Conservation (phyloP, 2,888 invertebrate species). For the Plagodis dolabraria region DNA sequence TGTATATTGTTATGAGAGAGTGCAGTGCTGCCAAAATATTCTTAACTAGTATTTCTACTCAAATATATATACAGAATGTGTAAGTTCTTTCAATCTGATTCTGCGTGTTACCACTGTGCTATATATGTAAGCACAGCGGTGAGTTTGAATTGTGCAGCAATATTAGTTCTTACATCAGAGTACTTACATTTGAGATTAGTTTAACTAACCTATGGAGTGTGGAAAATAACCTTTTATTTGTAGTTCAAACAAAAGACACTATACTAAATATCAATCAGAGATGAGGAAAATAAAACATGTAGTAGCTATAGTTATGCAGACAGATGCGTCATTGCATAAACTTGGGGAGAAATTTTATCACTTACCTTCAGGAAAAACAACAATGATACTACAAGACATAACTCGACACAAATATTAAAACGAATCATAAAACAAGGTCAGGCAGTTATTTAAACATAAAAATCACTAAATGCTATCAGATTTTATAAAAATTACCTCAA, state of each 20-base stretch:
- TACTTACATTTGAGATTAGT: no score
- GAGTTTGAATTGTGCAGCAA: background rate
- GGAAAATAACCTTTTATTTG: background rate
- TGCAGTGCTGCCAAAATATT: no score
- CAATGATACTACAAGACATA: slow-evolving; percentile 18
- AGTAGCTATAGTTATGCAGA: slow-evolving; percentile 24
- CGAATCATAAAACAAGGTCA: slow-evolving; percentile 6
- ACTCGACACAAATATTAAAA: slow-evolving; percentile 8
- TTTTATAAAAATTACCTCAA: slow-evolving; percentile 59
- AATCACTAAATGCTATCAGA: slow-evolving; percentile 25
- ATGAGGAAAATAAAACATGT: slow-evolving; percentile 1
- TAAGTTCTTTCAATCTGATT: no score
- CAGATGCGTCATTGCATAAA: slow-evolving; percentile 71
- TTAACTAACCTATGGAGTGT: background rate
- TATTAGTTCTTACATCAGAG: background rate
- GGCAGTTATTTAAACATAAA: slow-evolving; percentile 3
- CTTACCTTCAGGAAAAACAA: slow-evolving; percentile 1
- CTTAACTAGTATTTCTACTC: no score
- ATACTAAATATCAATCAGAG: no score
- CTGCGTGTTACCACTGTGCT: background rate
- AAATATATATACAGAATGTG: no score
- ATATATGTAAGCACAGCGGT: background rate
- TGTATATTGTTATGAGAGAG: no score
- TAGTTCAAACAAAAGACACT: background rate
- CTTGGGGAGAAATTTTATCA: slow-evolving; percentile 49